Conservation (phyloP, 2,113 vertebrate species). For the Phasianus colchicus region DNA sequence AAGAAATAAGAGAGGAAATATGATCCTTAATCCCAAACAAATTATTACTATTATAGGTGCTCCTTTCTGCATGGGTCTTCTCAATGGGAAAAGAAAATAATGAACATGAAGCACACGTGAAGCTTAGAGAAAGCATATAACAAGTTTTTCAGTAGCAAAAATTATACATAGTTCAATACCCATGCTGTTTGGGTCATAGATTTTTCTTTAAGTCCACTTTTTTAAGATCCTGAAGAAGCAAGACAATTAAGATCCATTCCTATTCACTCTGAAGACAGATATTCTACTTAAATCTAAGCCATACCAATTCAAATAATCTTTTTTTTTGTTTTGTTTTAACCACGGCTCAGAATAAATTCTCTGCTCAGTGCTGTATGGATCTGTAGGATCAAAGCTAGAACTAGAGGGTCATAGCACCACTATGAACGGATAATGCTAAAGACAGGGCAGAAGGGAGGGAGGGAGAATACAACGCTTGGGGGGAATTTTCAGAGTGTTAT, state of each 20-base stretch:
- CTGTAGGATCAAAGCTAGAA: background rate
- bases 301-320: background rate
- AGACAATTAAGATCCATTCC: background rate
- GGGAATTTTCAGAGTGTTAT: background rate
- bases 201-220: background rate
- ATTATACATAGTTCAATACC: background rate
- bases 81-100: background rate
- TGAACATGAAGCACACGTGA: background rate
- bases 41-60: background rate
- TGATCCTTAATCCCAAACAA: background rate
- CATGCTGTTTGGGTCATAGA: background rate
- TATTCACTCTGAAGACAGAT: background rate
- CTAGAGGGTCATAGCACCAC: background rate
- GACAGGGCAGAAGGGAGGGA: background rate
- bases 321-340: background rate
- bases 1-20: background rate
- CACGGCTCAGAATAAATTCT: background rate
- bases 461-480: background rate
- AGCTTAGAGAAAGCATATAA: background rate
- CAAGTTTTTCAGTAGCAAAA: background rate
- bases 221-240: background rate
- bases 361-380: background rate
- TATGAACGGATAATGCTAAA: background rate
- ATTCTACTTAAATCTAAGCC: background rate
- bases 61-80: background rate